These are phyloP conservation scores for Cephalopterus ornatus DNA, from an alignment of 2,113 vertebrate genomes.

Conservation along the genomic window DNA sequence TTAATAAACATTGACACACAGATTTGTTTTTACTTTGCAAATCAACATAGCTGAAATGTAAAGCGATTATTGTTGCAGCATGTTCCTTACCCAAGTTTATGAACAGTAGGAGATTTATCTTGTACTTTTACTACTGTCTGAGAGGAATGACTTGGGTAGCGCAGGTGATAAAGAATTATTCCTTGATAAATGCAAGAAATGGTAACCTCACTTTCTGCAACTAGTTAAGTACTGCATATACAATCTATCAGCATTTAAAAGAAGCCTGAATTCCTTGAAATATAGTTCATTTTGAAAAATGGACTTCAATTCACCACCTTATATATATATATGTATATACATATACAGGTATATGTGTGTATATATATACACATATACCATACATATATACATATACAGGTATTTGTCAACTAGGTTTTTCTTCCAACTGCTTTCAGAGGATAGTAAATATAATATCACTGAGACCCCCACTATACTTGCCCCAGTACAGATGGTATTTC, in stretches of 20 bases:
- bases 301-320: not conserved
- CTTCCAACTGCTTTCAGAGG: not conserved
- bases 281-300: not conserved
- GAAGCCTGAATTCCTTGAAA: not conserved
- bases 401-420: not conserved
- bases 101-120: not conserved
- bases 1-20: not conserved
- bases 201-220: not conserved
- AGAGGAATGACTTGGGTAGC: not conserved
- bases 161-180: not conserved
- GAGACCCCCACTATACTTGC: not conserved
- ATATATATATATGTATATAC: no score
- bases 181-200: not conserved
- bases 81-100: not conserved
- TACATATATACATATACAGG: no score
- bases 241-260: not conserved
- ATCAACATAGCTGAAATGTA: not conserved
- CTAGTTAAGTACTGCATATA: not conserved
- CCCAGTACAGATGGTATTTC: not conserved
- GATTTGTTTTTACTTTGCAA: not conserved
- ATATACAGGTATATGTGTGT: no score
- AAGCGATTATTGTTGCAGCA: not conserved
- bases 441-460: accelerated
- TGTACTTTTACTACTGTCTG: not conserved
- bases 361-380: no score